Base-by-base conservation (phyloP, 2,888 invertebrate species). In the Platycheirus rosarum region DNA sequence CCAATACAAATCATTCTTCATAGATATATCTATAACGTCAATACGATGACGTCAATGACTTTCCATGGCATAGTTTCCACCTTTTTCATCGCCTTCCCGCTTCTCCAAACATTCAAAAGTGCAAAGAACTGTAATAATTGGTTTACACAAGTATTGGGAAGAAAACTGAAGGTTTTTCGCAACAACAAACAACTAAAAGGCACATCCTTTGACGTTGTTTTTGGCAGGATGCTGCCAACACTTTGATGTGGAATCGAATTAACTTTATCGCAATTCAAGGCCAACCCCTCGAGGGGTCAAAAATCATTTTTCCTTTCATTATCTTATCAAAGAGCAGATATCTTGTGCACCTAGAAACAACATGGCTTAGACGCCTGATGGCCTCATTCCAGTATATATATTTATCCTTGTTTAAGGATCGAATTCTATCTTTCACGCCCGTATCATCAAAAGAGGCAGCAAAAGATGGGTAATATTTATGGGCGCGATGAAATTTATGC, bases 401-500 rank as follows among this genome's bases (percentile, higher is more conserved):
- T 23, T 23, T 2, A 32, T 55, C 29, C 46, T 46, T 32, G 18
- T 46, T 55, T 18, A 42, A n/a, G 42, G 48, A 65, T 63, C 46
- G 40, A 57, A 40, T 40, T 40, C 32, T 11, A 2, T 46, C 9
- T 2, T 46, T 5, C 14, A 14, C 32, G 23, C 11, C 5, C 26
- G 16, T 46, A 46, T 51, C 62, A 29, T 60, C 60, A 44, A 44
- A 57, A 60, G 16, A 14, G 18, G 20, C n/a, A 11, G 29, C 40
- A 40, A 26, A 40, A 53, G 42, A 53, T 26, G 4, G n/a, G 1
- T 23, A 44, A 60, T 60, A 76, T 76, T 76, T 71, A 82, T 71
- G 53, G 37, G 40, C 42, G 48, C 49, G 42, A 82, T 71, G 76
- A 71, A 82, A 82, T 82, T 48, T 82, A 66, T 71, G 48, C 76